These are phyloP conservation scores for Sialia sialis DNA, from an alignment of 2,113 vertebrate genomes.

Conservation along the genomic window DNA sequence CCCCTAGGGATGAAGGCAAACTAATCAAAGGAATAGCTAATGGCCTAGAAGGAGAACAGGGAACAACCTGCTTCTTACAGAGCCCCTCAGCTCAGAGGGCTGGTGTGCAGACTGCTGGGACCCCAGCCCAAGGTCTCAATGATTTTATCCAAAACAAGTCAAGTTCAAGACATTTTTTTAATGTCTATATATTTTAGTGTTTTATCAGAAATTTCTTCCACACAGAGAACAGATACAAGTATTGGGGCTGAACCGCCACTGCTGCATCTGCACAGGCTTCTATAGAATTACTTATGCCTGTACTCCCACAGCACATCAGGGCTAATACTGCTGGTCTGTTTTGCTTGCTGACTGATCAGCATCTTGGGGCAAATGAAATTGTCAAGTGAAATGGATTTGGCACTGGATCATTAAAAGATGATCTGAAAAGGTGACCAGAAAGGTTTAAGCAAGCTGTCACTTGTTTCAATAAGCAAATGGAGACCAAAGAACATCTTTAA, in stretches of 20 bases:
- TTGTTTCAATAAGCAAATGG: not conserved
- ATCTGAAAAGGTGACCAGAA: not conserved
- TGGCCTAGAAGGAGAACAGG: not conserved
- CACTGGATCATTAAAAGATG: not conserved
- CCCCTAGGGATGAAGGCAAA: not conserved
- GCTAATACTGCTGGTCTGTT: not conserved
- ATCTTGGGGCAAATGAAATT: not conserved
- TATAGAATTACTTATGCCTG: not conserved
- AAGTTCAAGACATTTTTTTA: not conserved
- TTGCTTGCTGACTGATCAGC: not conserved
- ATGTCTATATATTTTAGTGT: not conserved
- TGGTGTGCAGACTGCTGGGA: not conserved
- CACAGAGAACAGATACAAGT: not conserved
- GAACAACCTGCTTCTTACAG: not conserved
- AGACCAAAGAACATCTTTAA: not conserved
- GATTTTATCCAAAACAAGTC: not conserved
- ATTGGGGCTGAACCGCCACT: not conserved
- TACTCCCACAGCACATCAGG: not conserved
- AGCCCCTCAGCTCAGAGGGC: not conserved
- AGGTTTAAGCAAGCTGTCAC: not conserved
- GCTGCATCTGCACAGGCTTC: not conserved
- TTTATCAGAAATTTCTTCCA: not conserved
- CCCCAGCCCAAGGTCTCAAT: not conserved
- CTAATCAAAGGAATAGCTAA: constrained; percentile 44
- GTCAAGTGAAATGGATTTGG: not conserved